Conservation (phyloP, 2,888 invertebrate species). For the Anthrax anthrax region DNA sequence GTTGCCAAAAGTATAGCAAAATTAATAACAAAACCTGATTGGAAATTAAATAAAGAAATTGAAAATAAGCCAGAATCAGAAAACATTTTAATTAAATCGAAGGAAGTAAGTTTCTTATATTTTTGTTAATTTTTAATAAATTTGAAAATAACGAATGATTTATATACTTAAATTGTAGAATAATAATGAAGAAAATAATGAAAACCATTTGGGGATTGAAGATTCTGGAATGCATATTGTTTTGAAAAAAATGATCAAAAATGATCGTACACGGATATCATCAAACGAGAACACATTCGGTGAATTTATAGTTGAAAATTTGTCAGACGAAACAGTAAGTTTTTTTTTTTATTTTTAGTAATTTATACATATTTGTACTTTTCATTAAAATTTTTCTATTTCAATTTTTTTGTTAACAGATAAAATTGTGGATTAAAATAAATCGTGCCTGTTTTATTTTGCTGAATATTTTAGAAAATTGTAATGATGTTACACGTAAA, state of each 20-base stretch:
- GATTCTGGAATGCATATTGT: conserved; percentile 62
- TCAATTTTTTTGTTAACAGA: conserved; percentile 28
- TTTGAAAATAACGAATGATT: too few species aligned
- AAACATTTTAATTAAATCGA: conserved; percentile 13
- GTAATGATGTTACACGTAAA: conserved; percentile 22
- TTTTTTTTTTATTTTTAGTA: neutral
- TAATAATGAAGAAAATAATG: conserved; percentile 28
- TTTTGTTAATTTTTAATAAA: neutral
- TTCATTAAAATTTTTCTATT: neutral
- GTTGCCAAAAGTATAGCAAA: conserved; percentile 36
- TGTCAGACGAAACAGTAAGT: conserved; percentile 43
- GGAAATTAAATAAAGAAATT: conserved; percentile 34
- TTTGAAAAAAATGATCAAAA: conserved; percentile 56
- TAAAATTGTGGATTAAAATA: conserved; percentile 48
- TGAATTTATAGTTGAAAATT: conserved; percentile 37
- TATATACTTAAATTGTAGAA: conserved; percentile 1
- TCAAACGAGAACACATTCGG: conserved; percentile 42
- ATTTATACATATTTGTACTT: neutral
- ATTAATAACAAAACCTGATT: conserved; percentile 37
- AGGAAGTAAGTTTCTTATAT: neutral
- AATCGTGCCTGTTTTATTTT: conserved; percentile 69
- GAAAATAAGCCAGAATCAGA: conserved; percentile 14
- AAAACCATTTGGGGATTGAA: conserved; percentile 42
- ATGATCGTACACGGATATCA: conserved; percentile 40
- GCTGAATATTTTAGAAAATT: conserved; percentile 50